Evolutionary conservation across 2,113 vertebrate species (phyloP).

Genomic region (Hemibagrus wyckioides): DNA sequence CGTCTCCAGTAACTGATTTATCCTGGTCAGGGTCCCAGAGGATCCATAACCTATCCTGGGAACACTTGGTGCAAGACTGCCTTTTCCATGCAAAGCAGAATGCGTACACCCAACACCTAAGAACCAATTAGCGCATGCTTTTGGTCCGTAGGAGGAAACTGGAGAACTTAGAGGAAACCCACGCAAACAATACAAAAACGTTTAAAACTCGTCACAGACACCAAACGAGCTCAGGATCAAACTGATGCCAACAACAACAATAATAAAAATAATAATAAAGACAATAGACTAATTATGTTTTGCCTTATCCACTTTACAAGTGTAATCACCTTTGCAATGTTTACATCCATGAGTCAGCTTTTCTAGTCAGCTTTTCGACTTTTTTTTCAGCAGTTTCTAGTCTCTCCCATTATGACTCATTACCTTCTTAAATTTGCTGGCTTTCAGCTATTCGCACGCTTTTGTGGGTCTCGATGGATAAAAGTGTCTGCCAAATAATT

Average conservation of each 20-base stretch:
- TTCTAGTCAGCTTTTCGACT: too few species aligned
- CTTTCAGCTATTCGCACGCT: slow-evolving; percentile 1
- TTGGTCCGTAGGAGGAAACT: not conserved
- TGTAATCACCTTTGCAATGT: not conserved
- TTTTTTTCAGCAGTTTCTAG: not conserved
- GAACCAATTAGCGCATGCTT: not conserved
- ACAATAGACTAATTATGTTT: not conserved
- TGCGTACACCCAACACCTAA: not conserved
- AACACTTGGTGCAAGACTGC: not conserved
- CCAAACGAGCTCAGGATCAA: not conserved
- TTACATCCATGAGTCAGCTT: not conserved
- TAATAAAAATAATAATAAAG: not conserved
- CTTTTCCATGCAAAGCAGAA: not conserved
- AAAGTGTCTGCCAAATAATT: slow-evolving; percentile 17
- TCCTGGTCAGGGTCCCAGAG: not conserved
- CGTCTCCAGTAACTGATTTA: not conserved
- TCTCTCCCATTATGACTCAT: not conserved
- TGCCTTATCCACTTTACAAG: not conserved
- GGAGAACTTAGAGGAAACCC: not conserved
- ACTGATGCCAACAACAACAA: not conserved
- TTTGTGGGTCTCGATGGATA: slow-evolving; percentile 3
- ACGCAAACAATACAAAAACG: not conserved
- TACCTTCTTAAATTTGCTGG: slow-evolving; percentile 1
- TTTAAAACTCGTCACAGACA: not conserved
- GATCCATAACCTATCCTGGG: too few species aligned